Conservation (phyloP, 2,113 vertebrate genomes). For the Mustelus asterias region DNA sequence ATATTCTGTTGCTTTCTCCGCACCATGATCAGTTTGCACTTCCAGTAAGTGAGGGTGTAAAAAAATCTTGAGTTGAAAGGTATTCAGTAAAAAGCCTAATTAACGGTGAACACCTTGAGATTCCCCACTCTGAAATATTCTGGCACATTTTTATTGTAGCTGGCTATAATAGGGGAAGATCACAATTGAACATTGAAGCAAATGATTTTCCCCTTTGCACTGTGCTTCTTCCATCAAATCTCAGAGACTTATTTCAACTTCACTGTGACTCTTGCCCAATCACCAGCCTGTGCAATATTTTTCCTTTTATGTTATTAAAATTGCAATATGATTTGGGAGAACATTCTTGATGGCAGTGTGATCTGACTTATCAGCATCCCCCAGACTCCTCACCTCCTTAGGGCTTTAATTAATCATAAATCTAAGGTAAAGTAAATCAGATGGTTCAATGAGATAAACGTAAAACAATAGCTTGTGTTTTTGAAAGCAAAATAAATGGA, state of each 20-base stretch:
- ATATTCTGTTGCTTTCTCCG: neutral
- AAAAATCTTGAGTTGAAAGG: neutral
- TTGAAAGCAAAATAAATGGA: no score
- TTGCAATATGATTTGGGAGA: neutral
- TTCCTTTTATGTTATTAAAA: neutral
- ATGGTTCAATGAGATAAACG: neutral
- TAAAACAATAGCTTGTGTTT: neutral
- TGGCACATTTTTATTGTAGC: neutral
- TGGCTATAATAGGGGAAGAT: neutral
- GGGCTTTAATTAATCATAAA: neutral
- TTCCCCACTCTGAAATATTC: neutral
- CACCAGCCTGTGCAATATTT: neutral
- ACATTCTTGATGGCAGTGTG: neutral
- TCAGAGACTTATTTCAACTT: neutral
- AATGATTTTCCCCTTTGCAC: neutral
- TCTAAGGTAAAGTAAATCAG: neutral
- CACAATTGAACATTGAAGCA: neutral
- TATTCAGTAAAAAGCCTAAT: neutral
- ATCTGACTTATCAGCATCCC: neutral
- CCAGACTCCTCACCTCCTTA: neutral
- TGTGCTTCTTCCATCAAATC: neutral
- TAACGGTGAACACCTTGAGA: neutral
- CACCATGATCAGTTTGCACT: neutral
- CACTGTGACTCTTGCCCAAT: neutral
- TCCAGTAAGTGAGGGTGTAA: neutral